Conservation (phyloP, 2,797 vertebrate genomes). For the Gadopsis bispinosus region DNA sequence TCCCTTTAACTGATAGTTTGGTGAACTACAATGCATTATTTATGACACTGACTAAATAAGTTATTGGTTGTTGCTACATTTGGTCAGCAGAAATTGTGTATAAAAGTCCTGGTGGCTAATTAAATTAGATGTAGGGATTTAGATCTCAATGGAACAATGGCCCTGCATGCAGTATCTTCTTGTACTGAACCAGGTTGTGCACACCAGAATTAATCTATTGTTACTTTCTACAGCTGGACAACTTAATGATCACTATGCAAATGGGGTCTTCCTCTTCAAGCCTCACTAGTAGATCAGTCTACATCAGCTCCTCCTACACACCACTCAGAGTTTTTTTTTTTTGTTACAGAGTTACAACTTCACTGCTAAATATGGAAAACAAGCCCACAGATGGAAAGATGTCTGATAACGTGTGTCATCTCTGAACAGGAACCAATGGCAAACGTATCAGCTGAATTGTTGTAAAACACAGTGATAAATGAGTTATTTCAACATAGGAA, state of each 20-base stretch:
- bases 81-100: not conserved
- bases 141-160: not conserved
- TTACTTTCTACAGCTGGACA: not conserved
- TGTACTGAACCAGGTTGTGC: not conserved
- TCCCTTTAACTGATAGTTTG: not conserved
- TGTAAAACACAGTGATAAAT: slow-evolving; percentile 6
- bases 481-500: slow-evolving; percentile 58
- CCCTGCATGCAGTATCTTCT: not conserved
- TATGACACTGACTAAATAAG: slow-evolving; percentile 1
- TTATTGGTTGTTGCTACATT: not conserved
- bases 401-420: slow-evolving; percentile 36
- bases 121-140: not conserved
- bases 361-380: slow-evolving; percentile 66
- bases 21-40: not conserved
- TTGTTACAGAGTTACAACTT: slow-evolving; percentile 33
- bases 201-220: not conserved
- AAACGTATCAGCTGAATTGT: slow-evolving; percentile 4
- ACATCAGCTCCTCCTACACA: slow-evolving; percentile 42
- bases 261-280: slow-evolving; percentile 2
- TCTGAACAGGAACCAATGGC: slow-evolving; percentile 49
- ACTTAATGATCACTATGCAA: slow-evolving; percentile 8
- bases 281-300: slow-evolving; percentile 1
- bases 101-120: not conserved
- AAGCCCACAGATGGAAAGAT: slow-evolving; percentile 7
- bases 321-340: not conserved